Percentiles rank a stretch among this genome's conserved stretches.
These are phyloP conservation scores for Apeltes quadracus DNA, from an alignment of 2,113 vertebrate genomes.

Conservation along the genomic window DNA sequence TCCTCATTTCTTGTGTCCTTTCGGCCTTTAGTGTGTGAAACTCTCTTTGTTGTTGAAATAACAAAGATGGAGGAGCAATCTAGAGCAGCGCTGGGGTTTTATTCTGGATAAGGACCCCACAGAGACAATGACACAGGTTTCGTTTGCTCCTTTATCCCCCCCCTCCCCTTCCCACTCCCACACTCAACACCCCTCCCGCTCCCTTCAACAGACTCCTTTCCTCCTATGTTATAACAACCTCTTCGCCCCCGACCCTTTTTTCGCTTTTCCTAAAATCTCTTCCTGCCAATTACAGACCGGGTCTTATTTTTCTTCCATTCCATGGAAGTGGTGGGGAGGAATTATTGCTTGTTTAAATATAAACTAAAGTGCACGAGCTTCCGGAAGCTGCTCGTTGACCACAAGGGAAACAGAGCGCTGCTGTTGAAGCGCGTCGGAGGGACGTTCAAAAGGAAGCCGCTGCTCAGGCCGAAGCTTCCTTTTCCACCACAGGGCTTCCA, in stretches of 20 bases:
- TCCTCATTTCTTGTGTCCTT: background rate
- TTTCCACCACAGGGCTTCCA: constrained; percentile 46
- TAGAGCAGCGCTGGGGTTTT: constrained; percentile 4
- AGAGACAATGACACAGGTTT: constrained; percentile 63
- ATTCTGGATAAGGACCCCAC: constrained; percentile 33
- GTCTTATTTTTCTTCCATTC: constrained; percentile 62
- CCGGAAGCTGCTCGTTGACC: constrained; percentile 75
- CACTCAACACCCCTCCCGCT: constrained; percentile 47
- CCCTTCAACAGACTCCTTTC: constrained; percentile 60
- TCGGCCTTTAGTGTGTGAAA: constrained; percentile 18
- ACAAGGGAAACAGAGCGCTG: constrained; percentile 76
- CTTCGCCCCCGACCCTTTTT: constrained; percentile 61
- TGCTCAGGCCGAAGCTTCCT: constrained; percentile 50
- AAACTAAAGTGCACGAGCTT: constrained; percentile 70
- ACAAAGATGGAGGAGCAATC: background rate
- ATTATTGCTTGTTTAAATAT: constrained; percentile 82
- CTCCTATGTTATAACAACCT: constrained; percentile 76
- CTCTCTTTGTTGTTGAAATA: constrained; percentile 16
- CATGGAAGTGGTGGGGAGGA: constrained; percentile 75
- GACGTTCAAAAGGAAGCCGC: constrained; percentile 68
- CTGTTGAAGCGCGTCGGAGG: constrained; percentile 67
- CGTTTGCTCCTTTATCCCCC: constrained; percentile 49
- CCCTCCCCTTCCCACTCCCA: too few relatives aligned
- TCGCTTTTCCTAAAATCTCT: constrained; percentile 63
- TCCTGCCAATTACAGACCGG: constrained; percentile 75